Percentiles rank a stretch among this genome's conserved stretches.
These are phyloP conservation scores for Thyatira batis DNA, from an alignment of 2,888 invertebrate species.

Conservation along the genomic window DNA sequence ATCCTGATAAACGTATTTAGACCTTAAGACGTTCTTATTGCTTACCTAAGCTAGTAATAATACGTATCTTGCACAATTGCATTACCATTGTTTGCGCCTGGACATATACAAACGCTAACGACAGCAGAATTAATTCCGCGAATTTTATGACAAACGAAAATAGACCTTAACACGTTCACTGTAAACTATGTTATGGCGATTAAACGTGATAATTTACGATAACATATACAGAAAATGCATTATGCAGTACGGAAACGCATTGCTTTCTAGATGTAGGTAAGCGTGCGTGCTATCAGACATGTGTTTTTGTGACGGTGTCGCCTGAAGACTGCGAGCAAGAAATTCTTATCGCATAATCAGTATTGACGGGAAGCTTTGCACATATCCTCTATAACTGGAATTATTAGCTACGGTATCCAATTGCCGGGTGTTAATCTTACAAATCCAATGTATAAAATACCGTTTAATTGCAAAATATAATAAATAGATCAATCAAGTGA, in stretches of 20 bases:
- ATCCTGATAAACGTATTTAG: not conserved
- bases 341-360: conserved; percentile 19
- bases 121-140: conserved; percentile 25
- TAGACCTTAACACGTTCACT: conserved; percentile 20
- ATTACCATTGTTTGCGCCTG: conserved; percentile 40
- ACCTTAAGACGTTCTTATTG: not conserved
- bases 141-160: conserved; percentile 15
- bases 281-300: conserved; percentile 34
- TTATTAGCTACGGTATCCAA: not conserved
- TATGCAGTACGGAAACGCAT: conserved; percentile 49
- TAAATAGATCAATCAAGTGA: no score
- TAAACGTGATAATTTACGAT: conserved; percentile 20
- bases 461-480: no score
- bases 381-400: conserved; percentile 17
- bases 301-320: conserved; percentile 35
- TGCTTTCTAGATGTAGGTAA: conserved; percentile 42
- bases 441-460: no score
- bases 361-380: conserved; percentile 22
- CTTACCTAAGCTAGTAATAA: conserved; percentile 8
- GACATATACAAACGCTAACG: conserved; percentile 31
- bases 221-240: conserved; percentile 42
- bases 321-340: conserved; percentile 18
- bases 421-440: not conserved
- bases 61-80: conserved; percentile 33
- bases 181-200: conserved; percentile 16